Evolutionary conservation across 2,888 invertebrate genomes (phyloP).

Genomic region (Pantelozetes paolii): DNA sequence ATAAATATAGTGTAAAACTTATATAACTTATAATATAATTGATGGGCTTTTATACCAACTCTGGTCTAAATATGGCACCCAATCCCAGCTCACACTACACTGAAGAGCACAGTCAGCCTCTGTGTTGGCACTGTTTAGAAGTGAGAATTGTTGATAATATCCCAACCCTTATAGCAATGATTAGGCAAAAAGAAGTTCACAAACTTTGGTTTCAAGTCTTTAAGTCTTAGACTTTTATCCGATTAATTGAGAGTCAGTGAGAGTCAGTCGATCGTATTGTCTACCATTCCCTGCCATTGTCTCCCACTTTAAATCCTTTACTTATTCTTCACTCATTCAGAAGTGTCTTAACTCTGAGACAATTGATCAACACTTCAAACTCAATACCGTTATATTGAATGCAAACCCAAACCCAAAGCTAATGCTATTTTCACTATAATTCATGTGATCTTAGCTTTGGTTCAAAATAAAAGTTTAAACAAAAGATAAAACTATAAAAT

Average conservation of each 20-base stretch:
- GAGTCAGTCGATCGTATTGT: slow-evolving; percentile 18
- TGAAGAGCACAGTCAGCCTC: not conserved
- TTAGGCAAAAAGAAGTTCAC: slow-evolving; percentile 24
- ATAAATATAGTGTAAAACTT: slow-evolving; percentile 27
- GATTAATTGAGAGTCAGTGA: slow-evolving; percentile 30
- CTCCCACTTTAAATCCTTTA: slow-evolving; percentile 13
- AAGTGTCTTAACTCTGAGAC: not conserved
- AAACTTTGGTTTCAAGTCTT: slow-evolving; percentile 16
- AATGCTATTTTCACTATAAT: not conserved
- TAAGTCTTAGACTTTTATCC: slow-evolving; percentile 16
- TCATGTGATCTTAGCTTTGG: not conserved
- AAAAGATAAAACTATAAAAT: not conserved
- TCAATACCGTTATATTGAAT: not conserved
- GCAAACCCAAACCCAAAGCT: not conserved
- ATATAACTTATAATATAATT: slow-evolving; percentile 27
- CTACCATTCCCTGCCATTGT: no score
- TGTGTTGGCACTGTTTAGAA: not conserved
- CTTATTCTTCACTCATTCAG: not conserved
- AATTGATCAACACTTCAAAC: slow-evolving; percentile 10
- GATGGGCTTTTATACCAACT: slow-evolving; percentile 25
- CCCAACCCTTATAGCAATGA: not conserved
- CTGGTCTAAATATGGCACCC: slow-evolving; percentile 13
- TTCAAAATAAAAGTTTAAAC: not conserved
- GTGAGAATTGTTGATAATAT: not conserved
- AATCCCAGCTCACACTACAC: no score